phyloP scores from a whole-genome alignment of 2,888 invertebrate genomes.

The Drosophila lutescens region DNA sequence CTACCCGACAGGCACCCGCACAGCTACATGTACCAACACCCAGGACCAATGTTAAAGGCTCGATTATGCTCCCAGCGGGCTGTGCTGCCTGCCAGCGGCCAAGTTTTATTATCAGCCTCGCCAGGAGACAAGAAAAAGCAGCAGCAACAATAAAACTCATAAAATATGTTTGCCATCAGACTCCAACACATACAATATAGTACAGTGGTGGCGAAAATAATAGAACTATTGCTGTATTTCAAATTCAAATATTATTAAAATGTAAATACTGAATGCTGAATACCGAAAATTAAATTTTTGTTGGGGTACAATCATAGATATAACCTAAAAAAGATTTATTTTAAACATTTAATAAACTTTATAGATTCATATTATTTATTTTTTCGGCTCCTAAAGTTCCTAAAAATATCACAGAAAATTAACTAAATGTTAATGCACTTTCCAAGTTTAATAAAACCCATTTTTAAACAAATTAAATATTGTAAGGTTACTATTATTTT shows the following conservation, averaged over 20 bases:
- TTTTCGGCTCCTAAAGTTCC: too few relatives aligned
- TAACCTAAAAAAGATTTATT: too few relatives aligned
- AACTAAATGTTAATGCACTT: too few relatives aligned
- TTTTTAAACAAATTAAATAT: too few relatives aligned
- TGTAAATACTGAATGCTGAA: too few relatives aligned
- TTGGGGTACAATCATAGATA: too few relatives aligned
- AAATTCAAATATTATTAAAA: too few relatives aligned
- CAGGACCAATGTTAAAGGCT: conserved; percentile 61
- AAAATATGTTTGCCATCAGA: conserved; percentile 81
- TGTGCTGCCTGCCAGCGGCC: conserved; percentile 66
- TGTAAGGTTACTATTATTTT: not conserved
- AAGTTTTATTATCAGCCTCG: conserved; percentile 81
- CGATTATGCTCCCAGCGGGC: conserved; percentile 82
- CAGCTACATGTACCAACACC: conserved; percentile 12
- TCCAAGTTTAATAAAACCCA: too few relatives aligned
- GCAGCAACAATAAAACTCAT: conserved; percentile 68
- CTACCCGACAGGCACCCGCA: conserved; percentile 10
- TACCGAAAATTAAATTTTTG: too few relatives aligned
- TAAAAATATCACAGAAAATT: too few relatives aligned
- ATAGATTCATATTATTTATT: too few relatives aligned
- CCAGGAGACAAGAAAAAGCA: conserved; percentile 65
- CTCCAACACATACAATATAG: conserved; percentile 30
- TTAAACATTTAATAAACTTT: too few relatives aligned
- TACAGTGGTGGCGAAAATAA: conserved; percentile 1
- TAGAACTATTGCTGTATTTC: not conserved